Evolutionary conservation across 2,113 vertebrate species (phyloP).

Genomic region (Centrocercus urophasianus): DNA sequence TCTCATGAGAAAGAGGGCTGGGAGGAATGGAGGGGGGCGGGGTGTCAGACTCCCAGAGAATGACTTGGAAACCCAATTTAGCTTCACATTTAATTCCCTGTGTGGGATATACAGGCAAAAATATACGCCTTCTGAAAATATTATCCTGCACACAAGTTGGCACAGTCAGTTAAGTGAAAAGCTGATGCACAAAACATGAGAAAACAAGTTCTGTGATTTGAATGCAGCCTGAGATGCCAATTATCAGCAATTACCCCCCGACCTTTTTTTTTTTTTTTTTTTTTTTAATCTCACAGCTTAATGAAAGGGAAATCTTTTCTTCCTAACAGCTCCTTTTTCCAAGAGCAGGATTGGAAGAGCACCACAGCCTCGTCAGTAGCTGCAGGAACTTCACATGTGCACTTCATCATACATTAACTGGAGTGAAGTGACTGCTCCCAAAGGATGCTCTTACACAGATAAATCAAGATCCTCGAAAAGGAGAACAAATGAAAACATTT

Average conservation of each 20-base stretch:
- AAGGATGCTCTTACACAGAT: neutral
- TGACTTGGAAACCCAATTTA: slow-evolving; percentile 63
- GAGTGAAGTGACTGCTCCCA: neutral
- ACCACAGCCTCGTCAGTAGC: neutral
- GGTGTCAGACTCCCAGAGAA: slow-evolving; percentile 56
- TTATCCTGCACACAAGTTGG: slow-evolving; percentile 28
- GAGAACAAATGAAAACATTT: slow-evolving; percentile 19
- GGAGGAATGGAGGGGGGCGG: neutral
- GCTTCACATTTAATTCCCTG: slow-evolving; percentile 54
- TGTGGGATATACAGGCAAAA: neutral
- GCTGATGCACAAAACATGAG: neutral
- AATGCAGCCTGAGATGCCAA: neutral
- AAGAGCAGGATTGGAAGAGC: neutral
- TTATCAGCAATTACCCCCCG: neutral
- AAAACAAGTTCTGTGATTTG: neutral
- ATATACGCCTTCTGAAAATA: neutral
- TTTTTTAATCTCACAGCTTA: neutral
- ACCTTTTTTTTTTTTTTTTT: neutral
- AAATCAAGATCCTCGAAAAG: slow-evolving; percentile 29
- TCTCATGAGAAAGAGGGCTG: slow-evolving; percentile 58
- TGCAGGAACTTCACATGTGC: neutral
- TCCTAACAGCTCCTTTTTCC: neutral
- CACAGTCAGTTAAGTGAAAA: slow-evolving; percentile 33
- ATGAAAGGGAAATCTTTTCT: neutral
- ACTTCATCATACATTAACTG: slow-evolving; percentile 18